A percentile compares a stretch with the other conserved stretches of the same genome.
These are phyloP conservation scores for Fratercula arctica DNA, from an alignment of 2,797 vertebrate genomes.

Conservation along the genomic window DNA sequence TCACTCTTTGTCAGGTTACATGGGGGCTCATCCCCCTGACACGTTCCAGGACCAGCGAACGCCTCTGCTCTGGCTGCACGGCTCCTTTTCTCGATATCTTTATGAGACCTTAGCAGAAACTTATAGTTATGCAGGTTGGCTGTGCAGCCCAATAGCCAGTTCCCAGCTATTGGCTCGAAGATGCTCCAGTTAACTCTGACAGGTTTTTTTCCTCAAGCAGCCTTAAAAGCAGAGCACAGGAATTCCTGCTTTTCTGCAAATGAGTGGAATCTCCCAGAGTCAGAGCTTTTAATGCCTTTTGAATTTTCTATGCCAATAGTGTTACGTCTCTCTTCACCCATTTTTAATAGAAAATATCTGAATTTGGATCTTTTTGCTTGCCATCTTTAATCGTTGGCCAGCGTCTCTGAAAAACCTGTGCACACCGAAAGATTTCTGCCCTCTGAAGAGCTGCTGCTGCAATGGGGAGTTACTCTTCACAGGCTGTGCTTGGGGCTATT, in stretches of 20 bases:
- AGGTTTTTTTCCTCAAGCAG: not conserved
- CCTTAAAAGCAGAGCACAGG: not conserved
- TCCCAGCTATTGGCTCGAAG: not conserved
- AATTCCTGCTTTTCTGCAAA: not conserved
- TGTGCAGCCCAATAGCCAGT: not conserved
- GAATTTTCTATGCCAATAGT: not conserved
- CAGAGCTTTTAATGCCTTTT: not conserved
- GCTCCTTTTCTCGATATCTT: not conserved
- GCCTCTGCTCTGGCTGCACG: not conserved
- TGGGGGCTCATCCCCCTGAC: not conserved
- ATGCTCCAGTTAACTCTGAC: not conserved
- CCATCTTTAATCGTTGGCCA: not conserved
- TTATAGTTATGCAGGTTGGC: not conserved
- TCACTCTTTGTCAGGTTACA: not conserved
- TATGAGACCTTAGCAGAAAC: not conserved
- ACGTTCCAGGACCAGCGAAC: fast-evolving
- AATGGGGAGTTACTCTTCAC: not conserved
- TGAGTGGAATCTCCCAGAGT: not conserved
- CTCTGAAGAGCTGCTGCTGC: not conserved
- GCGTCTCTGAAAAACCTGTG: not conserved
- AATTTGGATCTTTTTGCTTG: not conserved
- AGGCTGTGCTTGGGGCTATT: not conserved
- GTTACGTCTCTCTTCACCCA: not conserved
- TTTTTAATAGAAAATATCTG: not conserved
- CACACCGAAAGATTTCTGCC: not conserved